Percentiles rank a stretch among this genome's conserved stretches.
These are phyloP conservation scores for Camponotus pennsylvanicus DNA, from an alignment of 1,140 invertebrate genomes.

Conservation along the genomic window DNA sequence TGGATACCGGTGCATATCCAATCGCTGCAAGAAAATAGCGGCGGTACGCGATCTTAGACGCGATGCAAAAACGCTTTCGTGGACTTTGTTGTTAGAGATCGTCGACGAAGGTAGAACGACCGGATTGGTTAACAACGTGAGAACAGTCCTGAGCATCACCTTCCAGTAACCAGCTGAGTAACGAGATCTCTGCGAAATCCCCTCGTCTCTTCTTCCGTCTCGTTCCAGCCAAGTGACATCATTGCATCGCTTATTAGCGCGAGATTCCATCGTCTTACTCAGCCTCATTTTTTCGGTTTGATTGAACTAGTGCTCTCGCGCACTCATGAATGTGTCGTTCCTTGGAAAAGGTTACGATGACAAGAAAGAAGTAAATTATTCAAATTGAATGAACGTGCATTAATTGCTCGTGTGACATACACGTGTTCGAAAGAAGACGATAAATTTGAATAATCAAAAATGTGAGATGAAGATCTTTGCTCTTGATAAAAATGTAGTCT, in stretches of 20 bases:
- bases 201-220: slow-evolving; percentile 33
- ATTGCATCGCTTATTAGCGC: slow-evolving; percentile 70
- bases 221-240: slow-evolving; percentile 64
- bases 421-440: neutral
- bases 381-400: neutral
- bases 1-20: neutral
- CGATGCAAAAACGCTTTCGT: slow-evolving; percentile 60
- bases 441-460: neutral
- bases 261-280: slow-evolving; percentile 60
- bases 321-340: neutral
- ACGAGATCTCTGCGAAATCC: slow-evolving; percentile 35
- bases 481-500: neutral
- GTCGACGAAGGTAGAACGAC: slow-evolving; percentile 46
- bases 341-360: slow-evolving; percentile 11
- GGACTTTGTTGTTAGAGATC: slow-evolving; percentile 37
- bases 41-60: slow-evolving; percentile 2
- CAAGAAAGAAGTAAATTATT: neutral
- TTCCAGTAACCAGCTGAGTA: slow-evolving; percentile 40
- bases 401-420: neutral
- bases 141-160: slow-evolving; percentile 63
- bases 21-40: slow-evolving; percentile 15
- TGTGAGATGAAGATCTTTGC: neutral
- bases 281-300: slow-evolving; percentile 33
- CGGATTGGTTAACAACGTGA: slow-evolving; percentile 70
- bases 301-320: slow-evolving; percentile 55